These are phyloP conservation scores for Helostoma temminkii DNA, from an alignment of 2,797 vertebrate genomes.

Conservation along the genomic window DNA sequence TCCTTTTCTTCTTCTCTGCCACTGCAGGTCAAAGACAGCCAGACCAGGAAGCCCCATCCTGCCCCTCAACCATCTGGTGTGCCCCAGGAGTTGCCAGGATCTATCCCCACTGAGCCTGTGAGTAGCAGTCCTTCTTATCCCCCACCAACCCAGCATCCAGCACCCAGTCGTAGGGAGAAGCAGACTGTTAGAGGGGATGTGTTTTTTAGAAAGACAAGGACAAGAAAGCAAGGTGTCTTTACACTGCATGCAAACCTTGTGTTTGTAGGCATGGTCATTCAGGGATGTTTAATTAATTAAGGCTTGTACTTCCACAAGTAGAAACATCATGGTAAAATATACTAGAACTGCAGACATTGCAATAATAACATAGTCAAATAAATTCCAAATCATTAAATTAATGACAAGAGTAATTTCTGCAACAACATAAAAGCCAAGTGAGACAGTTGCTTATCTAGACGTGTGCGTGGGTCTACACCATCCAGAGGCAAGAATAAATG, in stretches of 20 bases:
- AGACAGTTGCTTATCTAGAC: conserved; percentile 70
- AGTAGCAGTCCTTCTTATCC: conserved; percentile 57
- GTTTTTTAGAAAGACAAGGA: conserved; percentile 25
- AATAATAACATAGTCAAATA: conserved; percentile 15
- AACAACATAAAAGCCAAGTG: conserved; percentile 60
- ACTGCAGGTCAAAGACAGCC: conserved; percentile 73
- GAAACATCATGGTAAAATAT: conserved; percentile 14
- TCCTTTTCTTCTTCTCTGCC: conserved; percentile 37
- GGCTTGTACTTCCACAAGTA: conserved; percentile 4
- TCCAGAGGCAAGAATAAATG: conserved; percentile 74
- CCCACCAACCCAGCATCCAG: conserved; percentile 42
- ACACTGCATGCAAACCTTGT: not conserved
- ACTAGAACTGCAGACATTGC: conserved; percentile 15
- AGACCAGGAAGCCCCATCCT: conserved; percentile 71
- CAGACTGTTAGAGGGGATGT: conserved; percentile 60
- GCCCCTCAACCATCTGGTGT: conserved; percentile 78
- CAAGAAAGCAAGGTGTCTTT: conserved; percentile 18
- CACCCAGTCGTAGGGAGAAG: conserved; percentile 57
- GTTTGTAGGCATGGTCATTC: not conserved
- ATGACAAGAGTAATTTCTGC: conserved; percentile 44
- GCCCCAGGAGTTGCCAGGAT: conserved; percentile 79
- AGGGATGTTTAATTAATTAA: not conserved
- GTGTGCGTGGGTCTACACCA: conserved; percentile 56
- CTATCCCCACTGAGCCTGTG: conserved; percentile 55
- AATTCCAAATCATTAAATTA: conserved; percentile 17